phyloP scores from a whole-genome alignment of 1,140 invertebrate species.

The Leguminivora glycinivorella region DNA sequence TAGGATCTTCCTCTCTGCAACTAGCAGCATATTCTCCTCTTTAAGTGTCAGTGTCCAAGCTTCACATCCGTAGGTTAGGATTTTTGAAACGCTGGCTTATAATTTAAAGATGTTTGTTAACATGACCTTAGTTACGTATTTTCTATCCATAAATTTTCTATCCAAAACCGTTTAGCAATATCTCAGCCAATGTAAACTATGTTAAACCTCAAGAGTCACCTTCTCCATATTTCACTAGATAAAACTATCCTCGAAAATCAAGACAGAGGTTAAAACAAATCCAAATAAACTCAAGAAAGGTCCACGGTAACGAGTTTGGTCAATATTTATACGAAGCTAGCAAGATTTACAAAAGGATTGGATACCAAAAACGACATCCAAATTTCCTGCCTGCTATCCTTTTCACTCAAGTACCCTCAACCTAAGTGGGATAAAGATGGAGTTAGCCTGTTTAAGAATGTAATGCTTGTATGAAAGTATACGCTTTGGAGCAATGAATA shows the following conservation, averaged over 20 bases:
- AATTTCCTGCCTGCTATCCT: not conserved
- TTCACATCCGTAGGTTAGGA: too few relatives aligned
- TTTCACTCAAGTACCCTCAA: not conserved
- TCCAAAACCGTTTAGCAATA: not conserved
- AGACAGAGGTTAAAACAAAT: constrained; percentile 26
- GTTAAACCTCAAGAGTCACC: not conserved
- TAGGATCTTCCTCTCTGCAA: too few relatives aligned
- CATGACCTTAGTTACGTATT: too few relatives aligned
- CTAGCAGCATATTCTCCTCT: too few relatives aligned
- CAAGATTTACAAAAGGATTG: constrained; percentile 16
- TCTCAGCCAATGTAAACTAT: not conserved
- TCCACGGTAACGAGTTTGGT: constrained; percentile 1
- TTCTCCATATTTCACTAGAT: constrained; percentile 6
- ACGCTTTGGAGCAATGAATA: constrained; percentile 12
- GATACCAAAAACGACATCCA: constrained; percentile 7
- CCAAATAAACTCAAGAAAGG: constrained; percentile 22
- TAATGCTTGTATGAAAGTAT: not conserved
- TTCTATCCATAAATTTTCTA: too few relatives aligned
- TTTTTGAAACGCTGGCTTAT: too few relatives aligned
- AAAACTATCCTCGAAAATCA: constrained; percentile 25
- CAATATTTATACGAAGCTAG: constrained; percentile 3
- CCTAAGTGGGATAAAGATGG: not conserved
- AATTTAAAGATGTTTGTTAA: too few relatives aligned
- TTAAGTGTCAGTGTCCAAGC: too few relatives aligned
- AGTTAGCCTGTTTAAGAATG: constrained; percentile 8